Conservation (phyloP, 2,888 invertebrate genomes). For the Eupithecia tripunctaria region DNA sequence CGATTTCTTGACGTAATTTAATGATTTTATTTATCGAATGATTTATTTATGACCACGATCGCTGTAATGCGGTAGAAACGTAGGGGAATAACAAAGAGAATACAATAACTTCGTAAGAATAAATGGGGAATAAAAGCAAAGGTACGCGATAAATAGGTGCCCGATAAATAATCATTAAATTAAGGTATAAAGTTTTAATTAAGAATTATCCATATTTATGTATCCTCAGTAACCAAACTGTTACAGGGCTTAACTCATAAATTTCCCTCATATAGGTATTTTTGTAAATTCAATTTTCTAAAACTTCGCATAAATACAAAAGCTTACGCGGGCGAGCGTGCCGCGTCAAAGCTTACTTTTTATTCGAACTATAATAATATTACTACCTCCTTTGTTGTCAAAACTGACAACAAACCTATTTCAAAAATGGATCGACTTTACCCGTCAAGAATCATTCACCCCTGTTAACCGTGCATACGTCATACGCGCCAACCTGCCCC, state of each 20-base stretch:
- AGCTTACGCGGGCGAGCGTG: background rate
- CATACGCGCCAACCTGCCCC: constrained; percentile 24
- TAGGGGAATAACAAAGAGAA: too few species aligned
- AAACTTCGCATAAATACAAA: background rate
- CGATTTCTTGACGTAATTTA: too few species aligned
- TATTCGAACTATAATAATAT: background rate
- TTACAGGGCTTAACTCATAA: background rate
- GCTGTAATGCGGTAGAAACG: too few species aligned
- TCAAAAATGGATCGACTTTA: constrained; percentile 48
- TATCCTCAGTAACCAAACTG: background rate
- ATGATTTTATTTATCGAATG: too few species aligned
- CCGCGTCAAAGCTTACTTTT: background rate
- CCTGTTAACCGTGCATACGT: constrained; percentile 37
- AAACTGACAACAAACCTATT: constrained; percentile 42
- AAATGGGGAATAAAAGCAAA: too few species aligned
- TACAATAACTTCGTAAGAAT: too few species aligned
- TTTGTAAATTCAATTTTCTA: background rate
- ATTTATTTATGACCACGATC: too few species aligned
- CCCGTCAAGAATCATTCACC: constrained; percentile 44
- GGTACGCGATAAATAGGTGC: too few species aligned
- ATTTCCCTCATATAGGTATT: background rate
- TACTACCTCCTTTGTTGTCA: background rate
- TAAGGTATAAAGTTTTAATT: too few species aligned
- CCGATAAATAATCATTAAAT: too few species aligned
- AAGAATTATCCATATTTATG: too few species aligned